phyloP scores from a whole-genome alignment of 2,113 vertebrate species.

The Passer montanus region DNA sequence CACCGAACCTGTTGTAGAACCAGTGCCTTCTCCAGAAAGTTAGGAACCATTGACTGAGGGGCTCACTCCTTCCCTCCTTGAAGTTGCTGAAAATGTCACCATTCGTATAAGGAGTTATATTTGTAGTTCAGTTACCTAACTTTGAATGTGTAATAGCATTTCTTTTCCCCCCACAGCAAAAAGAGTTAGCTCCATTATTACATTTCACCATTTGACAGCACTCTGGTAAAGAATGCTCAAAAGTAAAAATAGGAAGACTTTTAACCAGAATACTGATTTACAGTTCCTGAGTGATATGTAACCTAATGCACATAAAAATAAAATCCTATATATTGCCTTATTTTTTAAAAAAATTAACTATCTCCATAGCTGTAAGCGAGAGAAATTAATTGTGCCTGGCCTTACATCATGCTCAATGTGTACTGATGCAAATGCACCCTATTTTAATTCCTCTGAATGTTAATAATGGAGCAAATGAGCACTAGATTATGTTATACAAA shows the following conservation, averaged over 20 bases:
- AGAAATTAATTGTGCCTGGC: conserved; percentile 43
- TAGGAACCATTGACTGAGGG: background rate
- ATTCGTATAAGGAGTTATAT: background rate
- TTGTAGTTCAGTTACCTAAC: background rate
- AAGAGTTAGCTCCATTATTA: background rate
- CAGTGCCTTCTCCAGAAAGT: background rate
- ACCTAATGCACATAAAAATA: background rate
- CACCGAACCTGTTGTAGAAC: accelerated
- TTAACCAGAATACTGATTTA: background rate
- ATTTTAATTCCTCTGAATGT: conserved; percentile 50
- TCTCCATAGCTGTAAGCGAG: background rate
- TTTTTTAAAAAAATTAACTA: background rate
- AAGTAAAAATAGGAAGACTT: background rate
- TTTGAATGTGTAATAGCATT: background rate
- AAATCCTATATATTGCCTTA: background rate
- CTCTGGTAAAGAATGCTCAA: background rate
- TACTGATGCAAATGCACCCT: conserved; percentile 45
- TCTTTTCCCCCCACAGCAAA: background rate
- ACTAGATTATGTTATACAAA: conserved; percentile 61
- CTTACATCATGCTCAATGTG: conserved; percentile 43
- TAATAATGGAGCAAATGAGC: conserved; percentile 60
- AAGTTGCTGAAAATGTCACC: background rate
- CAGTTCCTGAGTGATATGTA: background rate
- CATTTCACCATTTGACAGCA: background rate
- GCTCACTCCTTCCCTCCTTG: background rate